Base-by-base conservation (phyloP, 2,797 vertebrate species). In the Tympanoctomys barrerae region DNA sequence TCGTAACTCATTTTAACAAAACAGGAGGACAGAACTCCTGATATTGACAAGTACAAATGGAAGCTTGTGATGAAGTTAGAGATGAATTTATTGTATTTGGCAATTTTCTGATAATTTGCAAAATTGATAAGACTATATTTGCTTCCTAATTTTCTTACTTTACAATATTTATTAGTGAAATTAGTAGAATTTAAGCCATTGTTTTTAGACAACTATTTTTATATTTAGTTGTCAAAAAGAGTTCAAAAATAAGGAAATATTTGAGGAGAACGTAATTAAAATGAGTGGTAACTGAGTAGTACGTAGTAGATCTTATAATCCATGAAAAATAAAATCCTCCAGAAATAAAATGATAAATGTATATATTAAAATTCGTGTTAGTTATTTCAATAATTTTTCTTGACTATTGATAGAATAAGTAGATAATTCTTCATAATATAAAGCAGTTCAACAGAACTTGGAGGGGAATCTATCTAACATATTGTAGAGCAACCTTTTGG, bases 1-100 rank as follows among this genome's bases (percentile, higher is more conserved):
- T 94, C 70, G 31, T 62, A 77, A 14, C 4, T 84, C 71, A 79
- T 28, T 84, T 91, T 83, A 88, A 91, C 36, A 88, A 68, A 82
- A 77, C 57, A 42, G 13, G 54, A 54, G 59, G 31, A 79, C 26
- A 42, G 73, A 89, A 14, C 71, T 9, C 33, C 52, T 84, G 33
- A 79, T 49, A 39, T 8, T 89, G 26, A 64, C 31, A 85, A 4
- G 6, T 62, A 5, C 24, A 89, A 16, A 1, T 84, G 42, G 59
- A 68, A 96, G 39, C 19, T 33, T 61, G 36, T 28, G 24, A 80
- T 39, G 61, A 89, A 89, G 22, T n/a, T 42, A 46, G 28, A 82
- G 3, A 62, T 46, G 18, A 59, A 22, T 18, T 87, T 18, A 77
- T 31, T n/a, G 33, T 13, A 87, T 88, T 79, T 88, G 71, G 14